Evolutionary conservation across 2,113 vertebrate species (phyloP).

Genomic region (Rana temporaria): DNA sequence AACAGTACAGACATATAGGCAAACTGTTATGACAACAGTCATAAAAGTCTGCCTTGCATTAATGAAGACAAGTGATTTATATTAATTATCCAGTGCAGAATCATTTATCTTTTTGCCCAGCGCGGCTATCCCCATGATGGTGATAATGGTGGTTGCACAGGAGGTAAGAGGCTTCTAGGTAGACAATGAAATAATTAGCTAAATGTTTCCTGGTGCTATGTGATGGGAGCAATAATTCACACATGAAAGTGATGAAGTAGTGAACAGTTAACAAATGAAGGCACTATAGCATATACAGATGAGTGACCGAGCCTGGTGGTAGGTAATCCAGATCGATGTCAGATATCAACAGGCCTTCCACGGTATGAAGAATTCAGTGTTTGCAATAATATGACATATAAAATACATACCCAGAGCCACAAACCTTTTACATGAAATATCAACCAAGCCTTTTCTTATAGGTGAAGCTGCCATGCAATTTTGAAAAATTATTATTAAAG

Average conservation of each 20-base stretch:
- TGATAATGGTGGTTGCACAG: slow-evolving; percentile 39
- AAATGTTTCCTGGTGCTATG: slow-evolving; percentile 38
- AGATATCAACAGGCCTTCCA: neutral
- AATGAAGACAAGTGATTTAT: slow-evolving; percentile 45
- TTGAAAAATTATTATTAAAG: too few species aligned
- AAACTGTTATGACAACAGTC: slow-evolving; percentile 43
- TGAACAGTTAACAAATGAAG: slow-evolving; percentile 24
- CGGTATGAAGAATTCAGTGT: too few species aligned
- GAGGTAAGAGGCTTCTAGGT: slow-evolving; percentile 47
- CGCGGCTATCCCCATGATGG: slow-evolving; percentile 31
- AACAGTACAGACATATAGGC: slow-evolving; percentile 26
- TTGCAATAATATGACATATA: neutral
- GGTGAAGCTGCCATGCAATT: too few species aligned
- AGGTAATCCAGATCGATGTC: neutral
- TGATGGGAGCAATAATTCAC: slow-evolving; percentile 43
- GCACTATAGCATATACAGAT: neutral
- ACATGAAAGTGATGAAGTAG: slow-evolving; percentile 44
- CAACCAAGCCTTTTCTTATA: too few species aligned
- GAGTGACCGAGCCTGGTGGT: neutral
- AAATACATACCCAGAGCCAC: too few species aligned
- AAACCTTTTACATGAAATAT: too few species aligned
- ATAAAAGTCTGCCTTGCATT: slow-evolving; percentile 19
- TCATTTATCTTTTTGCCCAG: slow-evolving; percentile 40
- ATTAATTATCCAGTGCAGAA: slow-evolving; percentile 25
- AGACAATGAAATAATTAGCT: slow-evolving; percentile 52